Conservation (phyloP, 1,140 invertebrate genomes). For the Vanessa tameamea region DNA sequence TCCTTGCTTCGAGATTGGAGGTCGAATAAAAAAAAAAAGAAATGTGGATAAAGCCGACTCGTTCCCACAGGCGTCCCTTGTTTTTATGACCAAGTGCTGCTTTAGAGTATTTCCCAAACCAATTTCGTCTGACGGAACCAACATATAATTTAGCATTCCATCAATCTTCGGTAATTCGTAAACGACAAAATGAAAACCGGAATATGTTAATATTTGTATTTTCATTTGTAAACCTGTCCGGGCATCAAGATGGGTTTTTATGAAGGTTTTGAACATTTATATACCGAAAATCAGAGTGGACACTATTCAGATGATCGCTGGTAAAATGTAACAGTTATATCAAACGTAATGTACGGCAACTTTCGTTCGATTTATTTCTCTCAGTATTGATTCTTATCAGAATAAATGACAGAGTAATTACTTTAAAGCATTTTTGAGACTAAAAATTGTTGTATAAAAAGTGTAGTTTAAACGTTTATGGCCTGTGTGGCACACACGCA, state of each 20-base stretch:
- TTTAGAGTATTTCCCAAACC: constrained; percentile 32
- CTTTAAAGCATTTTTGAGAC: too few species aligned
- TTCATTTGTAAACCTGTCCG: background rate
- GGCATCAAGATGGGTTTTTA: background rate
- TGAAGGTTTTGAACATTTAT: too few species aligned
- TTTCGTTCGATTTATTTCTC: too few species aligned
- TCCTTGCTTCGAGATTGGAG: constrained; percentile 38
- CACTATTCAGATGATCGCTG: too few species aligned
- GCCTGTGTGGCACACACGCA: too few species aligned
- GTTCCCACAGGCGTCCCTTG: constrained; percentile 46
- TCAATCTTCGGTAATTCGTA: constrained; percentile 48
- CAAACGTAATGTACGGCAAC: too few species aligned
- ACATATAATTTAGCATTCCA: constrained; percentile 54
- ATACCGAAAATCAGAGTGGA: too few species aligned
- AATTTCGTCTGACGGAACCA: constrained; percentile 49
- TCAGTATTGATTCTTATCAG: too few species aligned
- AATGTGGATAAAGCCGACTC: constrained; percentile 36
- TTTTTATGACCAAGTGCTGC: constrained; percentile 45
- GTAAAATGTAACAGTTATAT: too few species aligned
- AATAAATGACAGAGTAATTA: too few species aligned
- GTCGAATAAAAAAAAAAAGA: constrained; percentile 36
- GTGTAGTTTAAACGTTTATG: too few species aligned
- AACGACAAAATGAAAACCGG: constrained; percentile 41
- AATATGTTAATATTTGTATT: constrained; percentile 3
- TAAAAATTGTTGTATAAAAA: too few species aligned